Conservation (phyloP, 2,797 vertebrate genomes). For the Leptatherina wallacei region DNA sequence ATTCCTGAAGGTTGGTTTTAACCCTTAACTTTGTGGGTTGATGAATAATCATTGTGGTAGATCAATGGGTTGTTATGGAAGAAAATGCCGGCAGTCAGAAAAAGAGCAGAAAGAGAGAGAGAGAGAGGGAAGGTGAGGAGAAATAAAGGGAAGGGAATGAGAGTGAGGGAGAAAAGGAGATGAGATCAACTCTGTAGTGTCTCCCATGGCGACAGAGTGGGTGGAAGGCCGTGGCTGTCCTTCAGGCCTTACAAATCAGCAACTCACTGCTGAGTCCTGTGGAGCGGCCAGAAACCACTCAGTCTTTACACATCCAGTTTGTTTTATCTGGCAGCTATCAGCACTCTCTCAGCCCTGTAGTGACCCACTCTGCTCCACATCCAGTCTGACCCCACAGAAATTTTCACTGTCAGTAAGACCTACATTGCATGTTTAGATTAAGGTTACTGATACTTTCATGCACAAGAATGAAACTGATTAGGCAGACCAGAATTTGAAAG, state of each 20-base stretch:
- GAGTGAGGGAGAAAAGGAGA: constrained; percentile 42
- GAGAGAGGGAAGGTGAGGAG: constrained; percentile 5
- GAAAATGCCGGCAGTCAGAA: neutral
- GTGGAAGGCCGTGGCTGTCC: constrained; percentile 65
- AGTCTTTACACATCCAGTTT: constrained; percentile 25
- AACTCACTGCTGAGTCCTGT: constrained; percentile 59
- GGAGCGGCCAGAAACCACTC: constrained; percentile 16
- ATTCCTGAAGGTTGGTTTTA: constrained; percentile 17
- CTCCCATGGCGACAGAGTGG: constrained; percentile 73
- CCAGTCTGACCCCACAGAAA: neutral
- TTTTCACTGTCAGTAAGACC: neutral
- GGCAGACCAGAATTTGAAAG: neutral
- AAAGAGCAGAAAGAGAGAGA: constrained; percentile 7
- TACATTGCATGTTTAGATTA: neutral
- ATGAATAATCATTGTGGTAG: constrained; percentile 27
- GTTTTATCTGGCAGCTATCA: constrained; percentile 9
- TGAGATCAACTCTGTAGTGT: constrained; percentile 49
- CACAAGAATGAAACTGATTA: neutral
- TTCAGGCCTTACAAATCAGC: constrained; percentile 72
- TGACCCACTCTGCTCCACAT: neutral
- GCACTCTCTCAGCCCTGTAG: neutral
- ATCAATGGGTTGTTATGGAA: constrained; percentile 20
- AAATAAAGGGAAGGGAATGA: constrained; percentile 19
- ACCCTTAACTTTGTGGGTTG: constrained; percentile 20
- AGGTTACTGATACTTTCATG: neutral